These are phyloP conservation scores for Gadus chalcogrammus DNA, from an alignment of 2,113 vertebrate species.

Conservation along the genomic window DNA sequence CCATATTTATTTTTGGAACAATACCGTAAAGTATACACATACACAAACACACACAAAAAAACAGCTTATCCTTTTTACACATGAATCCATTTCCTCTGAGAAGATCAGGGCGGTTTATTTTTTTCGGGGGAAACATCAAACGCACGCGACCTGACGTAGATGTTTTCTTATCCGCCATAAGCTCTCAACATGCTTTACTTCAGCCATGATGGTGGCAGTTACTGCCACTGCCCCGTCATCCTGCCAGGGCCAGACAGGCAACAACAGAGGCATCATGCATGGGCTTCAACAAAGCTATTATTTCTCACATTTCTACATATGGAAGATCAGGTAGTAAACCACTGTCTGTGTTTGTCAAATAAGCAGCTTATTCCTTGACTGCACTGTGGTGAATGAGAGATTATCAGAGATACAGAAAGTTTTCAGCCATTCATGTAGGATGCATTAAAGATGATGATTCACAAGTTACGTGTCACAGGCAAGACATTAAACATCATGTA, in stretches of 20 bases:
- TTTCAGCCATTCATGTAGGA: too few species aligned
- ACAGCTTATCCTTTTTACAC: constrained; percentile 1
- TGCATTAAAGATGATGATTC: too few species aligned
- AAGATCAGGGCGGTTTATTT: too few species aligned
- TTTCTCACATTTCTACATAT: too few species aligned
- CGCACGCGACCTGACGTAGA: neutral
- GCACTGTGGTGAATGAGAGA: too few species aligned
- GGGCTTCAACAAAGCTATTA: too few species aligned
- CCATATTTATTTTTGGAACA: neutral
- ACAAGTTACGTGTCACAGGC: too few species aligned
- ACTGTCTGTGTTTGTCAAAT: too few species aligned
- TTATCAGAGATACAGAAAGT: too few species aligned
- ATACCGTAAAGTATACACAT: constrained; percentile 21
- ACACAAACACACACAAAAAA: constrained; percentile 8
- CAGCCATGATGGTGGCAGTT: neutral
- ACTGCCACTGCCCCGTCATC: neutral
- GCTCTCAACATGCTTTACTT: neutral
- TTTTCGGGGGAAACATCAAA: neutral
- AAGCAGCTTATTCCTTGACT: too few species aligned
- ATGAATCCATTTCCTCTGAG: neutral
- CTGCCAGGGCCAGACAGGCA: neutral
- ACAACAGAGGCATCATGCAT: neutral
- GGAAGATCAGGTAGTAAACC: too few species aligned
- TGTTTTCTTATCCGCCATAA: neutral
- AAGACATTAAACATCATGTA: neutral